These are phyloP conservation scores for Chloebia gouldiae DNA, from an alignment of 2,113 vertebrate species.

Conservation along the genomic window DNA sequence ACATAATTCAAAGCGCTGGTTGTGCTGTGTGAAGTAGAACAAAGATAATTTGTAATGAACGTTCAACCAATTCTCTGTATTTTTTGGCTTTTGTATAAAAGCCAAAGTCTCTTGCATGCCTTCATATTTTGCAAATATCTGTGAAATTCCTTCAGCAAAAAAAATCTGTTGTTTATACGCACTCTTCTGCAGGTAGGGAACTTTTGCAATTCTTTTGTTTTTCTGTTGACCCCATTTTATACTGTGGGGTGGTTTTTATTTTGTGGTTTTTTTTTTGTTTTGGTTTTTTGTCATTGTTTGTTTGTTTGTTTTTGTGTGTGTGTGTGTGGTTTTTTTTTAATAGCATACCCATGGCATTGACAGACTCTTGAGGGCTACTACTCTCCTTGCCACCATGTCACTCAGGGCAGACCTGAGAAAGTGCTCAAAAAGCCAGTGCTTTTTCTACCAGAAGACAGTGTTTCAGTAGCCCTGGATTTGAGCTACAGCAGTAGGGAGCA, in stretches of 20 bases:
- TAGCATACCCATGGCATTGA: background rate
- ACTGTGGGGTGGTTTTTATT: too few species aligned
- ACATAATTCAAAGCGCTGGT: background rate
- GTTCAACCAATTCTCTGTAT: background rate
- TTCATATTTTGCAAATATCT: background rate
- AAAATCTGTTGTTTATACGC: background rate
- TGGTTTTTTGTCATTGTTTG: too few species aligned
- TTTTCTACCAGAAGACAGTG: background rate
- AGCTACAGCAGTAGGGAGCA: background rate
- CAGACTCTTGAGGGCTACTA: background rate
- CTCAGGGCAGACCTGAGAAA: background rate
- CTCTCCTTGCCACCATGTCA: background rate
- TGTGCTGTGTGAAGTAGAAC: background rate
- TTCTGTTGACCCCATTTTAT: background rate
- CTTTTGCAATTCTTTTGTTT: background rate
- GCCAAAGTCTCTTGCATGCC: background rate
- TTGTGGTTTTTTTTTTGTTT: background rate
- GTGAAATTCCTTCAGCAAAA: background rate
- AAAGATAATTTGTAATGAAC: background rate
- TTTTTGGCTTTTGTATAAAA: background rate
- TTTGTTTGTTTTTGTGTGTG: too few species aligned
- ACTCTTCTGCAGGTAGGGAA: background rate
- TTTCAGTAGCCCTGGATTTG: background rate
- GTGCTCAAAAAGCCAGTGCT: background rate
- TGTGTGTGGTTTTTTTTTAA: background rate